Conservation (phyloP, 2,888 invertebrate species). For the Pemphredon lugubris region DNA sequence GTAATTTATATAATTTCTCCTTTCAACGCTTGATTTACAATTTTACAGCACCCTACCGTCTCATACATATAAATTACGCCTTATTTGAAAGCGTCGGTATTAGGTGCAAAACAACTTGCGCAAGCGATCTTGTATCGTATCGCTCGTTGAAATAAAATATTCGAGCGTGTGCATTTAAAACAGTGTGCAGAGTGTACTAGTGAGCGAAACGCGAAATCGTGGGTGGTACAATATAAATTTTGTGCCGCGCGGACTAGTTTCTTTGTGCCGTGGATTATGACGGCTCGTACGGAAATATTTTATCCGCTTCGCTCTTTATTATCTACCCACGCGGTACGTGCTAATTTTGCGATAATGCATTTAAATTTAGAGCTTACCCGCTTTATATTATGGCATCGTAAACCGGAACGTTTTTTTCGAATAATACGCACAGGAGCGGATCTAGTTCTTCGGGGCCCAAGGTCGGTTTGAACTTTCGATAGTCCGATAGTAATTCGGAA, state of each 20-base stretch:
- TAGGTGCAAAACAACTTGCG: too few relatives aligned
- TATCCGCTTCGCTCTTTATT: neutral
- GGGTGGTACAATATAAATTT: neutral
- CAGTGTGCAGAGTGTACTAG: neutral
- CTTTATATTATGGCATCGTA: neutral
- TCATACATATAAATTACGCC: too few relatives aligned
- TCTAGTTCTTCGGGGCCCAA: too few relatives aligned
- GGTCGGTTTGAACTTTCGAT: too few relatives aligned
- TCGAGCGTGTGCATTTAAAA: neutral
- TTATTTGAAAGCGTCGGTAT: too few relatives aligned
- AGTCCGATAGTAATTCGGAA: too few relatives aligned
- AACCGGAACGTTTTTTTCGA: neutral
- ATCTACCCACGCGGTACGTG: slow-evolving; percentile 4
- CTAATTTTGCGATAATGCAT: slow-evolving; percentile 5
- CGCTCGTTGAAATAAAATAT: neutral
- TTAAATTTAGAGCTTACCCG: neutral
- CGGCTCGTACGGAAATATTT: slow-evolving; percentile 1
- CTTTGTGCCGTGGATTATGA: too few relatives aligned
- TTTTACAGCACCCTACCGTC: too few relatives aligned
- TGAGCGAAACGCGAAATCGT: neutral
- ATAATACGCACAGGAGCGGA: too few relatives aligned
- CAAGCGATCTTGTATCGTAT: neutral
- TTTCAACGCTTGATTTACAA: too few relatives aligned
- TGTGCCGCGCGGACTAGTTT: neutral
- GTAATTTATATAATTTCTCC: too few relatives aligned